Percentiles rank a stretch among this genome's conserved stretches.
Conservation (phyloP, 2,888 invertebrate genomes). For the Caenorhabditis angaria region DNA sequence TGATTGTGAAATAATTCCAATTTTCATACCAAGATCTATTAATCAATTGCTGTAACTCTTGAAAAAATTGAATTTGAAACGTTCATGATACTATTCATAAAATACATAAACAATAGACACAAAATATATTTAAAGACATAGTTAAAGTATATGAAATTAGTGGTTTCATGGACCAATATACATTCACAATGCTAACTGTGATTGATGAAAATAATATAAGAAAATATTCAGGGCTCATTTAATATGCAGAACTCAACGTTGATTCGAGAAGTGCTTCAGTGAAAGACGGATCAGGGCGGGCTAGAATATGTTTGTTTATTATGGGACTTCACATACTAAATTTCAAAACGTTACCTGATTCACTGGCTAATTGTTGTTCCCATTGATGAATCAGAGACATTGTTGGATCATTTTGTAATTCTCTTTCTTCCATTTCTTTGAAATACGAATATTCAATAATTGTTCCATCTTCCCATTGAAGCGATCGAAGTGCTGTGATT, state of each 20-base stretch:
- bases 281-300: constrained; percentile 19
- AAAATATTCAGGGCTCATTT: too few species aligned
- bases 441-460: constrained; percentile 41
- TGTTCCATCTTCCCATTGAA: constrained; percentile 41
- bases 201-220: too few species aligned
- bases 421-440: constrained; percentile 28
- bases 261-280: constrained; percentile 27
- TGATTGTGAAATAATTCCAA: too few species aligned
- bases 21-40: too few species aligned
- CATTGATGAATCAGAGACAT: constrained; percentile 35
- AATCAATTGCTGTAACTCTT: too few species aligned
- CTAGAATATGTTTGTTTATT: background rate
- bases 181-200: background rate
- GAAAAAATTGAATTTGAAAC: background rate
- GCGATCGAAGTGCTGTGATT: constrained; percentile 26
- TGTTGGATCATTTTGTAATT: constrained; percentile 24
- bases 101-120: background rate
- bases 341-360: constrained; percentile 11
- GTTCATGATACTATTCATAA: background rate
- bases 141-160: constrained; percentile 12
- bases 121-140: background rate
- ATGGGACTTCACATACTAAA: constrained; percentile 24
- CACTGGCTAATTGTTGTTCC: constrained; percentile 37
- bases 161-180: constrained; percentile 21
- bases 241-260: constrained; percentile 34